Evolutionary conservation across 2,797 vertebrate species (phyloP), one percentile per base, ranked within the genome.

Genomic region (Mus caroli): DNA sequence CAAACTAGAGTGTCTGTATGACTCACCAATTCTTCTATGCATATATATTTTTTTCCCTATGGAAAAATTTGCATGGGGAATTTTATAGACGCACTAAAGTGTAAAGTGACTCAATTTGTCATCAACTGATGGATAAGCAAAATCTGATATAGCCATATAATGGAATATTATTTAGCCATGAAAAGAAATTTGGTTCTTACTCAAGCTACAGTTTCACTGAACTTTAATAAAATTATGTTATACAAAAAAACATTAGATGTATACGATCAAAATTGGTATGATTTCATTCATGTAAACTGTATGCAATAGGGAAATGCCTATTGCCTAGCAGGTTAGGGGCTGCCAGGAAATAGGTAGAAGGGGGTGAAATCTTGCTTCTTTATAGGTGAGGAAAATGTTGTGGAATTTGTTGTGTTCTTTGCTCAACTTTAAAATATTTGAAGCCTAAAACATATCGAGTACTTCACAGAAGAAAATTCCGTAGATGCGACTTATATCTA

Each of bases 151-250:
- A 89, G 50, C 50, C 52, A 62, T 37, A 84, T 50, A 87, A 79
- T 0, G 84, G 84, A 96, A 95, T 89, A 93, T 84, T 94, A 92
- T 50, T 77, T 46, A 73, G 43, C 69, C 83, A 80, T 73, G 43
- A 76, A 96, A 94, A 92, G n/a, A 24, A 93, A 93, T 76, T n/a
- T 76, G 82, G 54, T 11, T 79, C 20, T 91, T 75, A 89, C 52
- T 91, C 19, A 90, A 69, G 26, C n/a, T 90, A 69, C n/a, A 24
- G 4, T 64, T 76, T 78, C 26, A 93, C 26, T 43, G 67, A 93
- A 84, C 26, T 52, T 79, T 91, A 43, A 84, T 89, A 92, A 90
- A 34, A 87, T 24, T 71, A 83, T 26, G 28, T 20, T 43, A 91
- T 64, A 15, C 54, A 54, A 94, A 54, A 94, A 95, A 46, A 78